Evolutionary conservation across 2,113 vertebrate genomes (phyloP).

Genomic region (Elaphurus davidianus): DNA sequence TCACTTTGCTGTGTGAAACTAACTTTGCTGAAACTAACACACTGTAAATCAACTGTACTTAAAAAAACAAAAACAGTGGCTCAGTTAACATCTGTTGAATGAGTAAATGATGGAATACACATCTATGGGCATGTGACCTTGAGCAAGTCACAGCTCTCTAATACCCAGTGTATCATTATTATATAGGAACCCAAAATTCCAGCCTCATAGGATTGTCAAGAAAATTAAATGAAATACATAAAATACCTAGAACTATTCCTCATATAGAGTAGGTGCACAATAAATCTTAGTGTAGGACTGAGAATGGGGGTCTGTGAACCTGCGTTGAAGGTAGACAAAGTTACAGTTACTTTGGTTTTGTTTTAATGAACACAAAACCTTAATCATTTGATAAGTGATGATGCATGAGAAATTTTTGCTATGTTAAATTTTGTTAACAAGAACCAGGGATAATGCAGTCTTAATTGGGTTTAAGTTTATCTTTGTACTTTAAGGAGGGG

Average conservation of each 20-base stretch:
- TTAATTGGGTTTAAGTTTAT: background rate
- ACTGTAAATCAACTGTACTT: background rate
- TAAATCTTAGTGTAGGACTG: background rate
- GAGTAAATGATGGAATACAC: background rate
- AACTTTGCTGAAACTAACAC: background rate
- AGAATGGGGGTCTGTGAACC: background rate
- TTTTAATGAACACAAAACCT: background rate
- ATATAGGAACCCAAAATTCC: background rate
- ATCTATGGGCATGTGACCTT: background rate
- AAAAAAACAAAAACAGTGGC: background rate
- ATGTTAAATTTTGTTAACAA: background rate
- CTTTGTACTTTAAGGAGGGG: background rate
- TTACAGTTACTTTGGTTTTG: background rate
- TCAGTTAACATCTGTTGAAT: background rate
- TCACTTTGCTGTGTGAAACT: background rate
- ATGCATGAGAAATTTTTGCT: background rate
- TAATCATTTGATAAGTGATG: background rate
- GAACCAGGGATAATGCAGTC: background rate
- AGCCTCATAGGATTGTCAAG: background rate
- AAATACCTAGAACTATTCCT: background rate
- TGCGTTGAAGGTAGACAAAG: background rate
- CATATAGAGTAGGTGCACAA: background rate
- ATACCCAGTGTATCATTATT: background rate
- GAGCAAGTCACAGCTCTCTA: background rate
- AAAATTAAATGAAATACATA: background rate